Evolutionary conservation across 2,113 vertebrate genomes (phyloP).

Genomic region (Ceratotherium simum): DNA sequence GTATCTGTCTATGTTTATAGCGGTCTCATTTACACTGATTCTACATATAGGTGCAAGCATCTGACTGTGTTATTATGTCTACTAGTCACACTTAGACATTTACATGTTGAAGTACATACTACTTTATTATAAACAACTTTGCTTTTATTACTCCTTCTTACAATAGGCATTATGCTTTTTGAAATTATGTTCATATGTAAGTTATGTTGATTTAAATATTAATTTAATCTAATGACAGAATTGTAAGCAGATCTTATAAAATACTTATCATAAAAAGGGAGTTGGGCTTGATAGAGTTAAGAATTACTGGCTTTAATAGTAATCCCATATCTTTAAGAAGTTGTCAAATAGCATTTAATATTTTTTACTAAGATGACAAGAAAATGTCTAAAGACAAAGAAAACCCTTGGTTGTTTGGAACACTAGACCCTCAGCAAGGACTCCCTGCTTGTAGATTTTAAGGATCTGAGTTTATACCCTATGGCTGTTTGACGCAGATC

Average conservation of each 20-base stretch:
- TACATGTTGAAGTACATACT: neutral
- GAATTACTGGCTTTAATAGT: neutral
- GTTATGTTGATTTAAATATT: neutral
- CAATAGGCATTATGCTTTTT: neutral
- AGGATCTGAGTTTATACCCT: neutral
- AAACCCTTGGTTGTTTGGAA: neutral
- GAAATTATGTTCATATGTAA: neutral
- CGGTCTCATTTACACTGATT: neutral
- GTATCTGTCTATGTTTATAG: neutral
- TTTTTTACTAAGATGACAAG: neutral
- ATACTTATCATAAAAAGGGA: neutral
- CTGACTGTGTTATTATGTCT: neutral
- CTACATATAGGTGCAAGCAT: neutral
- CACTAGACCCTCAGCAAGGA: neutral
- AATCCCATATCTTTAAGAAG: neutral
- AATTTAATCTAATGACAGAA: neutral
- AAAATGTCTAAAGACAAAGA: constrained; percentile 17
- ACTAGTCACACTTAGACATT: neutral
- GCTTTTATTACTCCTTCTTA: neutral
- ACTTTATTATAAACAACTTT: neutral
- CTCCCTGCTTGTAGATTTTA: neutral
- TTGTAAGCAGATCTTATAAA: neutral
- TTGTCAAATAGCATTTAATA: neutral
- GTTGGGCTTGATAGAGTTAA: neutral
- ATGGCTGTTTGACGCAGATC: neutral